Evolutionary conservation across 2,797 vertebrate genomes (phyloP), one percentile per base, ranked within the genome.

Genomic region (Sus cebifrons): DNA sequence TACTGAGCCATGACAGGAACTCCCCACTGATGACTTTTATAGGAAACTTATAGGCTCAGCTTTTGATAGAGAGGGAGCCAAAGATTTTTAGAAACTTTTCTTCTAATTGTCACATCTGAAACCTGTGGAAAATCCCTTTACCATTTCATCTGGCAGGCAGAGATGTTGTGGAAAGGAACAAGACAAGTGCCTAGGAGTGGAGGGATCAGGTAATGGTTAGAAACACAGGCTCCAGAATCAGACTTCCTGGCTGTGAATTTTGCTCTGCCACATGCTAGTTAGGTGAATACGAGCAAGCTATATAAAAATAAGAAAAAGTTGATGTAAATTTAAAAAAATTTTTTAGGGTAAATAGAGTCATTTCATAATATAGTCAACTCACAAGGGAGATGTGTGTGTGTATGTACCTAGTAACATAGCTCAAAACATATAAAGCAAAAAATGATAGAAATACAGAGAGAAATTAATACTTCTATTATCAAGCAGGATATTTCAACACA

Each of bases 131-230:
- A 56, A n/a, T 29, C 21, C 36, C 13, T 75, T 40, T 84, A 40
- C 81, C 79, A 29, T 84, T 74, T 73, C 77, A 17, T 20, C 25
- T 62, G 9, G 18, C 70, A 92, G 44, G 3, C 40, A 73, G 56
- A 83, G 68, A 29, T 83, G 68, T 8, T 74, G n/a, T 36, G 79
- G n/a, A 65, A 84, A n/a, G 70, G 44, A 91, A n/a, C 29, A 91
- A 65, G 58, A 27, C 2, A 73, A 49, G 9, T 29, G 70, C n/a
- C 58, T 91, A 23, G n/a, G 65, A n/a, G 17, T 40, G 40, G 29
- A 83, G 78, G 40, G 56, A 16, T 21, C 3, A 0, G 25, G 44
- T 40, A 64, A 20, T 16, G 29, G 12, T 73, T 74, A 23, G 82
- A 17, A 54, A 58, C 18, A 10, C 2, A 13, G 27, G 27, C 54